These are phyloP conservation scores for Spisula subtruncata DNA, from an alignment of 2,888 invertebrate genomes.

Conservation along the genomic window DNA sequence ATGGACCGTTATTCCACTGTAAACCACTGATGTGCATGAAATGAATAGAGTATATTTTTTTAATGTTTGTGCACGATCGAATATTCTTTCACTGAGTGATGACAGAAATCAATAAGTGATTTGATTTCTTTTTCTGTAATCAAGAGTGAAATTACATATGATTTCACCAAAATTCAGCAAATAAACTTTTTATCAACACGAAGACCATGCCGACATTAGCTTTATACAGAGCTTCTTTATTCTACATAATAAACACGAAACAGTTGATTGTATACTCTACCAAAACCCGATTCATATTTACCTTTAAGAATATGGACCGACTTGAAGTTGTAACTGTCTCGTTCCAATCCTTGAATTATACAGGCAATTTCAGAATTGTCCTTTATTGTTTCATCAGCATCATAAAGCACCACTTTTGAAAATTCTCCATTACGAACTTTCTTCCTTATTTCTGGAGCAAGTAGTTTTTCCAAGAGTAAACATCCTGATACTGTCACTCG, in stretches of 20 bases:
- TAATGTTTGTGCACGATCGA: no score
- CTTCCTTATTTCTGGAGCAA: slow-evolving; percentile 67
- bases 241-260: background rate
- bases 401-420: slow-evolving; percentile 77
- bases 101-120: no score
- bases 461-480: slow-evolving; percentile 68
- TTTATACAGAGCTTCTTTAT: background rate
- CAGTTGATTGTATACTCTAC: no score
- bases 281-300: slow-evolving; percentile 36
- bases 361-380: slow-evolving; percentile 73
- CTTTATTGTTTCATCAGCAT: slow-evolving; percentile 64
- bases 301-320: slow-evolving; percentile 67
- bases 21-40: no score
- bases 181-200: background rate
- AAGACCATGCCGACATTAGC: background rate
- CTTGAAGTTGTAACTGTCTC: slow-evolving; percentile 68
- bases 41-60: no score
- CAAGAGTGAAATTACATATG: no score
- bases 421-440: slow-evolving; percentile 72
- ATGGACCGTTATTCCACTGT: no score
- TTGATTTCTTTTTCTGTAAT: no score
- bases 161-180: no score
- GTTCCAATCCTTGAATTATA: slow-evolving; percentile 74
- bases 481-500: slow-evolving; percentile 68
- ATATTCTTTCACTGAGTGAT: no score